phyloP scores from a whole-genome alignment of 2,113 vertebrate genomes.

The Silurus meridionalis region DNA sequence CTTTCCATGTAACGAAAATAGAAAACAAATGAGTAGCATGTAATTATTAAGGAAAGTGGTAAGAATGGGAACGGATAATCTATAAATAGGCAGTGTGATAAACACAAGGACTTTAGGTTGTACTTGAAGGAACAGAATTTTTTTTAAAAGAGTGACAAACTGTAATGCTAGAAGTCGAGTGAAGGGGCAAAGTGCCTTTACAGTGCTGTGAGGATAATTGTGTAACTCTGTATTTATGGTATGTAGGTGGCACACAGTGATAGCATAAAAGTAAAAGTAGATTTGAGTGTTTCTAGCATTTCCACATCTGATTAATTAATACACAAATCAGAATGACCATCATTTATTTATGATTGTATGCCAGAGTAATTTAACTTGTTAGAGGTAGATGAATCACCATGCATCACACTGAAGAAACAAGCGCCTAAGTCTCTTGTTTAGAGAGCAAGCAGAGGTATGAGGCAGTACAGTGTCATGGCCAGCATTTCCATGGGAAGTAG shows the following conservation, averaged over 20 bases:
- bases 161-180: constrained; percentile 39
- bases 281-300: not conserved
- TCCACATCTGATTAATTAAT: not conserved
- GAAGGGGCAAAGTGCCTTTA: not conserved
- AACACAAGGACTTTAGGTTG: not conserved
- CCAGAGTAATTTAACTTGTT: not conserved
- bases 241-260: not conserved
- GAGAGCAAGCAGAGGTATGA: constrained; percentile 23
- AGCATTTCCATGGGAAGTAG: constrained; percentile 34
- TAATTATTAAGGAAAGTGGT: not conserved
- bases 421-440: constrained; percentile 12
- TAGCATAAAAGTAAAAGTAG: not conserved
- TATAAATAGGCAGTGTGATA: not conserved
- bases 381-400: not conserved
- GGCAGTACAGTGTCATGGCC: constrained; percentile 26
- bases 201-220: not conserved
- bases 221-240: not conserved
- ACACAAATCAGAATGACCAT: not conserved
- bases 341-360: not conserved
- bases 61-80: not conserved
- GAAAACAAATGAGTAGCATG: not conserved
- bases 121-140: not conserved
- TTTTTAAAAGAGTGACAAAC: not conserved
- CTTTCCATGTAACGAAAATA: not conserved
- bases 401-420: not conserved